Base-by-base conservation (phyloP, 2,888 invertebrate genomes). In the Andrena praecox region DNA sequence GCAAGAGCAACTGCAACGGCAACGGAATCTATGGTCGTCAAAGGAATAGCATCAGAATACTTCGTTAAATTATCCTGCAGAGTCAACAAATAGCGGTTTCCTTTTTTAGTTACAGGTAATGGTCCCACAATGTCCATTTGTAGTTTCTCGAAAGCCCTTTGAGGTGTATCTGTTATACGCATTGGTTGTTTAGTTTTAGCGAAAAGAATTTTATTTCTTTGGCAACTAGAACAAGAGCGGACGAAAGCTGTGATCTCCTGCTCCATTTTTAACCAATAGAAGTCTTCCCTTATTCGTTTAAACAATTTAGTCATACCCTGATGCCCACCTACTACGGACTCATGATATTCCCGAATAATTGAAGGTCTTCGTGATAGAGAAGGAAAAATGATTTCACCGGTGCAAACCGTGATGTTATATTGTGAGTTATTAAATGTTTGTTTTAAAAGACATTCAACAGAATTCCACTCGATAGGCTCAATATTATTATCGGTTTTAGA, bases 31-130 rank as follows among this genome's bases (percentile, higher is more conserved):
- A 52, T 29, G 1, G 29, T 24, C 1, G 29, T 1, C 0, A 67
- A 0, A n/a, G 67, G 50, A 50, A 52, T 52, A 7, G 52, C 67
- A 50, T 67, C 67, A 0, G 67, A 50, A 16, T 67, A 67, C 1
- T 67, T 67, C 0, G 29, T 67, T 5, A 67, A 16, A 29, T 67
- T 67, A 0, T 67, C 66, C 3, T 67, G 66, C 3, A 54, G 54
- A 7, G 54, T 54, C 54, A 54, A 24, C 20, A 54, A 10, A 54
- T 54, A 54, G 0, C 54, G 54, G 24, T 54, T 54, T 1, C 24
- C 24, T 10, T 3, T 54, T 1, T 24, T 54, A 8, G 54, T 54
- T 0, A 54, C 24, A 54, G 24, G 24, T 54, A 54, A 24, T 1
- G 54, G 54, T 24, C 54, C 54, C 24, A 54, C 54, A 24, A 54